Evolutionary conservation across 2,888 invertebrate genomes (phyloP).

Genomic region (Eretmocerus hayati): DNA sequence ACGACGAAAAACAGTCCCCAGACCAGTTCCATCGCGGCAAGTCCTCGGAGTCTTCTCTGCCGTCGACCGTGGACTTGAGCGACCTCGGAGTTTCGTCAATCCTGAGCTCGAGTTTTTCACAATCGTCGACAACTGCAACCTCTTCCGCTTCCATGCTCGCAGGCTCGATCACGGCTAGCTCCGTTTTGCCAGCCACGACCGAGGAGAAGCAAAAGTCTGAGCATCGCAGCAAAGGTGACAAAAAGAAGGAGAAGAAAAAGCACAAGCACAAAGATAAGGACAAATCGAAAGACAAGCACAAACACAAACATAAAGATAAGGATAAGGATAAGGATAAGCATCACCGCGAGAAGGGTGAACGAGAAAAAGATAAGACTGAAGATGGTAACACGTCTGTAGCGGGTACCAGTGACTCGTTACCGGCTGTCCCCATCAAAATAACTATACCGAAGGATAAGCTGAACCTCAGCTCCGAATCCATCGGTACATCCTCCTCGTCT

Average conservation of each 20-base stretch:
- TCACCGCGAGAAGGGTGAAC: slow-evolving; percentile 67
- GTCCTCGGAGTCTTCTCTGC: slow-evolving; percentile 32
- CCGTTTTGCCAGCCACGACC: background rate
- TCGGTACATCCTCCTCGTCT: slow-evolving; percentile 20
- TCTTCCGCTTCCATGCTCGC: background rate
- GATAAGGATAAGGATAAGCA: slow-evolving; percentile 72
- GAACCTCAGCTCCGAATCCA: slow-evolving; percentile 37
- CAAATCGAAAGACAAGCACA: slow-evolving; percentile 56
- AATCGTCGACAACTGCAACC: slow-evolving; percentile 24
- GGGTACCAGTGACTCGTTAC: too few species aligned
- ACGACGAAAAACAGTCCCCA: slow-evolving; percentile 1
- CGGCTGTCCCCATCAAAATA: slow-evolving; percentile 50
- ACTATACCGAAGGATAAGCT: slow-evolving; percentile 58
- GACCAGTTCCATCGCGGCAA: background rate
- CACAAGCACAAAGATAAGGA: slow-evolving; percentile 30
- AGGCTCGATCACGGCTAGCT: background rate
- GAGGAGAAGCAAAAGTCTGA: slow-evolving; percentile 52
- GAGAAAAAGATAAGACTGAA: slow-evolving; percentile 47
- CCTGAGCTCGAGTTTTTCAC: slow-evolving; percentile 19
- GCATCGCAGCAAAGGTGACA: slow-evolving; percentile 24
- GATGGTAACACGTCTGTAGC: slow-evolving; percentile 43
- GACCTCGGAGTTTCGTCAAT: slow-evolving; percentile 23
- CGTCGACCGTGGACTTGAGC: slow-evolving; percentile 38
- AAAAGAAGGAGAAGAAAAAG: slow-evolving; percentile 31
- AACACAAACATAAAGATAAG: slow-evolving; percentile 73